Evolutionary conservation across 1,140 invertebrate species (phyloP).

Genomic region (Globodera ellingtonae): DNA sequence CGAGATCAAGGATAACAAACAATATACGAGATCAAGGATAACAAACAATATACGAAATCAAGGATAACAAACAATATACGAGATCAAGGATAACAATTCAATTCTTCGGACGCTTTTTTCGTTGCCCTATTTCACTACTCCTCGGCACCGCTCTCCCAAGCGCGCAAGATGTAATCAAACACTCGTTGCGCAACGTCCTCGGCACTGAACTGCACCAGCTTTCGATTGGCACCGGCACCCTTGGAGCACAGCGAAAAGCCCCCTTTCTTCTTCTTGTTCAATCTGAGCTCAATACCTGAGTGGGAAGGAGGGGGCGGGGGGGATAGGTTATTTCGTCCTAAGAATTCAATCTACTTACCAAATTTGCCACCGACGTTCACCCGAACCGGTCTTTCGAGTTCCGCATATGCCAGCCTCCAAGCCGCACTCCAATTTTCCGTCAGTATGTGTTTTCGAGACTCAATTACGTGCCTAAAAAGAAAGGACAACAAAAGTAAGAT

Average conservation of each 20-base stretch:
- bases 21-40: too few species aligned
- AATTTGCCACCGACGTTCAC: neutral
- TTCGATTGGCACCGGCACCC: conserved; percentile 4
- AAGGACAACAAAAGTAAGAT: neutral
- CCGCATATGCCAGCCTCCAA: conserved; percentile 28
- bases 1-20: too few species aligned
- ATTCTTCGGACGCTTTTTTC: too few species aligned
- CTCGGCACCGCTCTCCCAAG: conserved; percentile 6
- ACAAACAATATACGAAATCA: too few species aligned
- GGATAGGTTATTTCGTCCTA: neutral
- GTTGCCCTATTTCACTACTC: neutral
- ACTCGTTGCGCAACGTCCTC: conserved; percentile 8
- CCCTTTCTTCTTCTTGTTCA: conserved; percentile 15
- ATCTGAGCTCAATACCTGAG: conserved; percentile 22
- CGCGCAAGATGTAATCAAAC: neutral
- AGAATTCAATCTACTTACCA: neutral
- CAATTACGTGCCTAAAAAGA: conserved; percentile 37
- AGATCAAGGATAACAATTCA: too few species aligned
- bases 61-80: too few species aligned
- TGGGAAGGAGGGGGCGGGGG: neutral
- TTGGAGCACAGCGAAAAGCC: conserved; percentile 12
- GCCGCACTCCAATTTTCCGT: conserved; percentile 39
- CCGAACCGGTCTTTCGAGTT: conserved; percentile 31
- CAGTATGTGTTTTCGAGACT: conserved; percentile 33
- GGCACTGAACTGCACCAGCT: conserved; percentile 12